Conservation (phyloP, 2,888 invertebrate genomes). For the Parapristionchus giblindavisi region DNA sequence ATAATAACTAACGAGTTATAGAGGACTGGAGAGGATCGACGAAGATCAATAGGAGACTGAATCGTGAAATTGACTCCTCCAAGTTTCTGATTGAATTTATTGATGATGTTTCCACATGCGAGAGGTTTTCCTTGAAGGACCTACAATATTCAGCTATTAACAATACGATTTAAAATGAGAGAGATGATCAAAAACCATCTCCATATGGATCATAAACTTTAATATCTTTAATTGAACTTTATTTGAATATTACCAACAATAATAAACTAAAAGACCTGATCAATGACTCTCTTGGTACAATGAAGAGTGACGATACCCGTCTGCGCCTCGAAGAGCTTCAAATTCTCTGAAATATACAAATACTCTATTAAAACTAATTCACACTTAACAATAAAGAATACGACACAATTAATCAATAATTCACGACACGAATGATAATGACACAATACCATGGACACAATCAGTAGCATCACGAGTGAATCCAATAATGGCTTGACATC, state of each 20-base stretch:
- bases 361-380: no score
- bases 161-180: slow-evolving; percentile 39
- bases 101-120: slow-evolving; percentile 43
- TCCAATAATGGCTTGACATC: not conserved
- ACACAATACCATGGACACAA: slow-evolving; percentile 17
- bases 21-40: not conserved
- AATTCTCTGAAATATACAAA: slow-evolving; percentile 7
- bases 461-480: slow-evolving; percentile 17
- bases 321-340: slow-evolving; percentile 47
- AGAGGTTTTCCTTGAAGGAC: slow-evolving; percentile 37
- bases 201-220: not conserved
- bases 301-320: slow-evolving; percentile 49
- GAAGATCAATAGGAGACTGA: not conserved
- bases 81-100: slow-evolving; percentile 47
- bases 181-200: no score
- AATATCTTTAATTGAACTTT: not conserved
- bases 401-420: not conserved
- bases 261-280: not conserved
- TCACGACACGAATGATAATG: no score
- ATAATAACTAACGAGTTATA: not conserved
- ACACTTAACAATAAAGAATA: no score
- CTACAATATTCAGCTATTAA: not conserved
- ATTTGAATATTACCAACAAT: not conserved
- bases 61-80: slow-evolving; percentile 44
- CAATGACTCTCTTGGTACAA: slow-evolving; percentile 40